phyloP scores from a whole-genome alignment of 1,140 invertebrate genomes.

The Drosophila nasuta region DNA sequence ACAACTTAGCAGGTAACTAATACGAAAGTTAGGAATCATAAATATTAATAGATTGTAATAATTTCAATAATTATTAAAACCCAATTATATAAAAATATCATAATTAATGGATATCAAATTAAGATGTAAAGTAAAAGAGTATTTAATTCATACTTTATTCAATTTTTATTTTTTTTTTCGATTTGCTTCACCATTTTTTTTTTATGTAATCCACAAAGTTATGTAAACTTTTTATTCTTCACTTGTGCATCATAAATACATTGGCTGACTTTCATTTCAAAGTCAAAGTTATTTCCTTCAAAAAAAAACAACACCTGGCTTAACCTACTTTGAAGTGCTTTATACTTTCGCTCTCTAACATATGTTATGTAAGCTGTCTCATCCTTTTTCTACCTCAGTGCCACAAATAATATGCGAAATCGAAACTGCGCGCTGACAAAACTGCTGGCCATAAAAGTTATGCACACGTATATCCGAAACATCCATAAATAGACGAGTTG shows the following conservation, averaged over 20 bases:
- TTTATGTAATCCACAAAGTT: no score
- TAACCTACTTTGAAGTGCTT: background rate
- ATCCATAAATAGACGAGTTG: constrained; percentile 8
- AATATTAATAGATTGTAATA: no score
- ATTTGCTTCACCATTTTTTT: no score
- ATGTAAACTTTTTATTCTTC: no score
- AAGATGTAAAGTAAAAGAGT: no score
- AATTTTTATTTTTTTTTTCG: no score
- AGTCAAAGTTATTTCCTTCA: background rate
- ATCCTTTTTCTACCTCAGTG: background rate
- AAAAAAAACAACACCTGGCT: background rate
- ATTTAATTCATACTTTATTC: no score
- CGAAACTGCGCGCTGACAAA: background rate
- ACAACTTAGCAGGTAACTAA: no score
- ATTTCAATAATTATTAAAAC: no score
- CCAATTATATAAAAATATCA: no score
- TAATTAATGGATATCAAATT: no score
- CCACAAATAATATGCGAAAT: background rate
- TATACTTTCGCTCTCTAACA: background rate
- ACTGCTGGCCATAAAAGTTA: constrained; percentile 1
- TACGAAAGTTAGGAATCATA: no score
- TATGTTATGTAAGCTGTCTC: background rate
- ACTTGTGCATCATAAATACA: background rate
- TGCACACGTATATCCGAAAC: background rate
- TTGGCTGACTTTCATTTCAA: background rate